These are phyloP conservation scores for Cladorhizidae sp. DNA, from an alignment of 37 sponge, comb jelly and placozoan genomes.

Conservation along the genomic window DNA sequence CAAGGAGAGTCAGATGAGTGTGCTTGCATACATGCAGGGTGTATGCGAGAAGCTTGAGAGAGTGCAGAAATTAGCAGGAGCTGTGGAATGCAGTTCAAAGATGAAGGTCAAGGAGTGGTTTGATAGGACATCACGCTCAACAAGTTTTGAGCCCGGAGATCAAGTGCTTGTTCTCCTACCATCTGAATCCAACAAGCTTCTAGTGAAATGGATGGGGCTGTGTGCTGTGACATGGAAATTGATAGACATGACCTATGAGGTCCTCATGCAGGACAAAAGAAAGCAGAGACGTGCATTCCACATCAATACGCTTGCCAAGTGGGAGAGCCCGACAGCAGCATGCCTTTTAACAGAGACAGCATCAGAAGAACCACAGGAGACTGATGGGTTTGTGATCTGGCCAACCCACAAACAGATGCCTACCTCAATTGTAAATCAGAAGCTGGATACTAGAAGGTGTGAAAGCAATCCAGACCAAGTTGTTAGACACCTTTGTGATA, in stretches of 20 bases:
- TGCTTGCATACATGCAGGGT: constrained; percentile 22
- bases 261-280: constrained; percentile 30
- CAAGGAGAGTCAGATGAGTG: constrained; percentile 12
- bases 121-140: too few species aligned
- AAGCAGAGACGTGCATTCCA: constrained; percentile 34
- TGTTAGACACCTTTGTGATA: neutral
- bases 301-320: constrained; percentile 40
- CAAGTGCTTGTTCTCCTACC: too few species aligned
- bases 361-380: too few species aligned
- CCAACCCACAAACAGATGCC: too few species aligned
- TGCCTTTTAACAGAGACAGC: too few species aligned
- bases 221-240: neutral
- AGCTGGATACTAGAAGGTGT: too few species aligned
- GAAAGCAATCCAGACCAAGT: neutral
- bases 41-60: constrained; percentile 25
- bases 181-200: too few species aligned
- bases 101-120: constrained; percentile 22
- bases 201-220: too few species aligned
- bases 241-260: constrained; percentile 18
- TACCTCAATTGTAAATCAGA: too few species aligned
- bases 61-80: constrained; percentile 11
- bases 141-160: too few species aligned
- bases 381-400: too few species aligned
- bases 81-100: constrained; percentile 29
- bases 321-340: constrained; percentile 1